These are phyloP conservation scores for Caenorhabditis inopinata DNA, from an alignment of 1,140 invertebrate genomes.

Conservation along the genomic window DNA sequence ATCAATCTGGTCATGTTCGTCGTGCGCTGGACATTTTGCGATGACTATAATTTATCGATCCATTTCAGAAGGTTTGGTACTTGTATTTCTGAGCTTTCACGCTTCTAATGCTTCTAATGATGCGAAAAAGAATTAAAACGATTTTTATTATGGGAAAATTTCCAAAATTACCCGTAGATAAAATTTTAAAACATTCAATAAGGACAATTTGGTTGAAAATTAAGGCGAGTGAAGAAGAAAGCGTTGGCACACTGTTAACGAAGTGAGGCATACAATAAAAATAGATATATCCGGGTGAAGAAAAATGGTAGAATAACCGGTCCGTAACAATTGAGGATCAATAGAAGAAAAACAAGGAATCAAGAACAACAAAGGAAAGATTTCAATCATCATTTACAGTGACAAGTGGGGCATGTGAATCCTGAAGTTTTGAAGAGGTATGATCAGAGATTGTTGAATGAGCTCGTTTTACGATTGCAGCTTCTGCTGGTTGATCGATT, in stretches of 20 bases:
- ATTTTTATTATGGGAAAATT: constrained; percentile 1
- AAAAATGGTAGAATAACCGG: background rate
- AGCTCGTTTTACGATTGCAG: constrained; percentile 34
- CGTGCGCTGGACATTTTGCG: no score
- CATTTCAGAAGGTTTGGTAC: no score
- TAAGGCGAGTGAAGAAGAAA: background rate
- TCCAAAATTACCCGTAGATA: background rate
- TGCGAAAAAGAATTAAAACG: no score
- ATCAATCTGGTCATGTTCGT: no score
- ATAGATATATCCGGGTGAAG: background rate
- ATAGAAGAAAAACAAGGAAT: background rate
- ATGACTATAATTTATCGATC: no score
- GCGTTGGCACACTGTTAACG: background rate
- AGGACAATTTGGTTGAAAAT: background rate
- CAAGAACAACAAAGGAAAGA: background rate
- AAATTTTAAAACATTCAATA: background rate
- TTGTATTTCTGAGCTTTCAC: no score
- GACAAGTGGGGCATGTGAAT: constrained; percentile 37
- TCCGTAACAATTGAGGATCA: constrained; percentile 27
- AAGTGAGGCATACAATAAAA: background rate
- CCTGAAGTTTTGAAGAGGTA: background rate
- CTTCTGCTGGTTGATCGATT: constrained; percentile 33
- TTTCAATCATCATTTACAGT: constrained; percentile 19
- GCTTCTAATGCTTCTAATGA: no score
- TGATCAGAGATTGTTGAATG: constrained; percentile 7